Percentiles rank a stretch among this genome's conserved stretches.
Evolutionary conservation across 2,797 vertebrate species (phyloP).

Genomic region (Pygocentrus nattereri): DNA sequence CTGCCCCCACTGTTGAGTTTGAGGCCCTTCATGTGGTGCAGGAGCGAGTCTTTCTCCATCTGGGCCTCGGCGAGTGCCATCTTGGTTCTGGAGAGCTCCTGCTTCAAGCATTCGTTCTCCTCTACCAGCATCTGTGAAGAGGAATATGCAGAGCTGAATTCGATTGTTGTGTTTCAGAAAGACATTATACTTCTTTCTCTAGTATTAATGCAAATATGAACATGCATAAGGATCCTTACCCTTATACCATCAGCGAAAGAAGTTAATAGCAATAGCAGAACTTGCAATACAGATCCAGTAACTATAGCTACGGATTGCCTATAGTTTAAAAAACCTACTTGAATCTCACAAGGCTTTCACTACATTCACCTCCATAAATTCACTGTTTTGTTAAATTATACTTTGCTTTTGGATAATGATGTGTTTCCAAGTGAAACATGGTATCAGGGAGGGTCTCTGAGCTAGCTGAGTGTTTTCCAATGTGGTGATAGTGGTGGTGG

Average conservation of each 20-base stretch:
- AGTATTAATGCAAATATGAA: not conserved
- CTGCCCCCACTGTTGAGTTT: constrained; percentile 73
- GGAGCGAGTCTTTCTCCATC: constrained; percentile 92
- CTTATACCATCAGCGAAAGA: not conserved
- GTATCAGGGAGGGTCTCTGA: not conserved
- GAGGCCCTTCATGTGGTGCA: constrained; percentile 89
- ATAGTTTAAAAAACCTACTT: not conserved
- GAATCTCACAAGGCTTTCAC: constrained; percentile 2
- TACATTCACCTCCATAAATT: not conserved
- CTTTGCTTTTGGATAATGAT: no score
- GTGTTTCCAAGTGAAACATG: no score
- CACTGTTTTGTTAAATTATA: not conserved
- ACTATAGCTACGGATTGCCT: not conserved
- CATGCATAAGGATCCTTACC: not conserved
- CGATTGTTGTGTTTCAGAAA: not conserved
- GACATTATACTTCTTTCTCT: not conserved
- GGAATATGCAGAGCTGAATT: not conserved
- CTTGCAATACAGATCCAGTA: not conserved
- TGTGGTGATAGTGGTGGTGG: no score
- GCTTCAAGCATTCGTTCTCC: constrained; percentile 95
- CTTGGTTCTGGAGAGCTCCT: constrained; percentile 92
- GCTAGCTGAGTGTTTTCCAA: no score
- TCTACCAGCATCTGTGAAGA: constrained; percentile 84
- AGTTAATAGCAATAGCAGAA: not conserved
- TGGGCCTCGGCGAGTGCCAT: constrained; percentile 94